Percentiles rank a stretch among this genome's conserved stretches.
phyloP scores from a whole-genome alignment of 2,797 vertebrate species.

The Myotis findleyi region DNA sequence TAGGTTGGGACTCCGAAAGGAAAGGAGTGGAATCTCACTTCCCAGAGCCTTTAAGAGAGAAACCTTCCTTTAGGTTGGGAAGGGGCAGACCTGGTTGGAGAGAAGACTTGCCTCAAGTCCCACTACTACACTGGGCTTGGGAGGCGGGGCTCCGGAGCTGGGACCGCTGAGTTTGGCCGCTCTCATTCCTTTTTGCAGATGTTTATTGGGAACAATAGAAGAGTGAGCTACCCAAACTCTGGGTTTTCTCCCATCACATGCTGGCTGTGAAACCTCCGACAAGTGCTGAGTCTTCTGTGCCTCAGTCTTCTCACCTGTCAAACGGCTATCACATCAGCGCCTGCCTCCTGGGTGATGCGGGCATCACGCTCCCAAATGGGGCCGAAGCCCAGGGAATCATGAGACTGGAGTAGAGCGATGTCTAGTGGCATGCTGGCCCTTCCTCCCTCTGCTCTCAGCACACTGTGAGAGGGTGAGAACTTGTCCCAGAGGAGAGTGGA shows the following conservation, averaged over 20 bases:
- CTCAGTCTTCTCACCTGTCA: neutral
- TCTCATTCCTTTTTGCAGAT: neutral
- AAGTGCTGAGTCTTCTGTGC: neutral
- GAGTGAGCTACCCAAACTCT: no score
- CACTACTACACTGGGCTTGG: neutral
- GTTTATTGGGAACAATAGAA: accelerated
- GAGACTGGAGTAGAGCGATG: accelerated
- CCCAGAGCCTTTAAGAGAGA: neutral
- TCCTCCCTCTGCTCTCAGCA: neutral
- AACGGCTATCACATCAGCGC: neutral
- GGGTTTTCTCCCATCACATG: neutral
- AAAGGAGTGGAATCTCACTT: neutral
- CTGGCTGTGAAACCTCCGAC: neutral
- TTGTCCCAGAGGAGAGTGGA: neutral
- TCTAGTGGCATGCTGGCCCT: accelerated
- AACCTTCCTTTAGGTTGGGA: neutral
- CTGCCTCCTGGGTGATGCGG: neutral
- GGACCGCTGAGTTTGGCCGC: accelerated
- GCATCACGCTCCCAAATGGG: accelerated
- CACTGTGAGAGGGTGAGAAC: neutral
- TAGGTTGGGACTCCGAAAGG: neutral
- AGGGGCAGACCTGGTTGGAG: neutral
- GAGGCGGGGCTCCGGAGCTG: neutral
- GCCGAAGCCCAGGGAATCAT: neutral
- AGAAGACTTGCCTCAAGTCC: neutral